Percentiles rank a stretch among this genome's conserved stretches.
Evolutionary conservation across 92 coral and sea anemone genomes (phyloP).

Genomic region (Actinostola sp.): DNA sequence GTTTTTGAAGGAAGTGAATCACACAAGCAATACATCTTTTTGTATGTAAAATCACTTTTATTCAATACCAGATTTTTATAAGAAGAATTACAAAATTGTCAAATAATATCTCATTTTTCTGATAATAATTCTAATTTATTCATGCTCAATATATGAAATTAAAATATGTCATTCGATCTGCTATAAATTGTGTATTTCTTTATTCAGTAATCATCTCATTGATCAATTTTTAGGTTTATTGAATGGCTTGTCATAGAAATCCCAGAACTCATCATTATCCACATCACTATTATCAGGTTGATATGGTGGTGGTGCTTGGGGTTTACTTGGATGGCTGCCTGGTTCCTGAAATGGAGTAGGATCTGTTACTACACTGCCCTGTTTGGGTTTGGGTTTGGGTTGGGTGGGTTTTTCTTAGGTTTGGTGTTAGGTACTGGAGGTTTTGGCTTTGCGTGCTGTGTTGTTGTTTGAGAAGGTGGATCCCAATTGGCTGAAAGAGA

Average conservation of each 20-base stretch:
- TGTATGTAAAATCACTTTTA: too few species aligned
- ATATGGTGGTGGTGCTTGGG: slow-evolving; percentile 28
- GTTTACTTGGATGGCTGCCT: slow-evolving; percentile 25
- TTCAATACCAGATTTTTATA: too few species aligned
- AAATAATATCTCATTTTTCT: too few species aligned
- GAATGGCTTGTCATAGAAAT: slow-evolving; percentile 89
- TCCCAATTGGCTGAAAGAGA: slow-evolving; percentile 67
- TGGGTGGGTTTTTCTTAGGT: slow-evolving; percentile 67
- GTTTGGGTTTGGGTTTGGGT: slow-evolving; percentile 46
- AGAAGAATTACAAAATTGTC: too few species aligned
- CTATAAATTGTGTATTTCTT: too few species aligned
- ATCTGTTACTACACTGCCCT: slow-evolving; percentile 31
- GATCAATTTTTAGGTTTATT: slow-evolving; percentile 52
- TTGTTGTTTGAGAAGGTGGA: slow-evolving; percentile 30
- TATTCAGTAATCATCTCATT: not conserved
- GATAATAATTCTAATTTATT: too few species aligned
- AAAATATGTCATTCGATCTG: too few species aligned
- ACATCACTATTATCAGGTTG: slow-evolving; percentile 28
- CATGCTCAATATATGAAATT: too few species aligned
- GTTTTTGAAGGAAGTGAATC: too few species aligned
- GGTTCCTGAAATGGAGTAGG: slow-evolving; percentile 45
- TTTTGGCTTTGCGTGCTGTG: slow-evolving; percentile 34
- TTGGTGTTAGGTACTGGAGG: slow-evolving; percentile 59
- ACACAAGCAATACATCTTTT: too few species aligned
- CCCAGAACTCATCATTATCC: slow-evolving; percentile 78